Base-by-base conservation (phyloP, 1,140 invertebrate species). In the Drosophila saltans region DNA sequence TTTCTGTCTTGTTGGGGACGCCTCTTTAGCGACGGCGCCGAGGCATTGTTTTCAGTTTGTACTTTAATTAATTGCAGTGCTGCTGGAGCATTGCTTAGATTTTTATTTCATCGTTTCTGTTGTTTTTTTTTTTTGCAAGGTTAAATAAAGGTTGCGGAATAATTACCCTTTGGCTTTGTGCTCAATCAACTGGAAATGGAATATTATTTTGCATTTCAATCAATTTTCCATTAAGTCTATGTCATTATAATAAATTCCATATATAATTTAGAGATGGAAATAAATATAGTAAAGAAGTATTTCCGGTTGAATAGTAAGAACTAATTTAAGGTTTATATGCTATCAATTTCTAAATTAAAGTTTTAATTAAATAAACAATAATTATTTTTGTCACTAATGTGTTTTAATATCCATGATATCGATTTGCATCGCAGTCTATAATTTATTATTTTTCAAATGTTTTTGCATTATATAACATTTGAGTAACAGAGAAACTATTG, bases 41-140 rank as follows among this genome's bases (percentile, higher is more conserved):
- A 30, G 56, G 57, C 57, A 59, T 59, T 59, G 57, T 59, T 59
- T 59, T 59, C 57, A 9, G 33, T 39, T 33, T 36, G 57, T 59
- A 59, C 33, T 59, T 59, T 59, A 59, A 59, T 59, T 59, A 59
- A 59, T 59, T 59, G 57, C 57, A 59, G 57, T 59, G 33, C 57
- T 59, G 57, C 57, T 59, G 57, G 57, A 59, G 57, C 57, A 59
- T 59, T 59, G 9, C 36, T 59, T 59, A 40, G 57, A 59, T 59
- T 59, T 59, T 59, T 36, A 39, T 59, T 24, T 48, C 6, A 36
- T 48, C 24, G 5, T 24, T 8, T 21, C 26, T 52, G 16, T 16
- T 16, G 16, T 48, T 7, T 8, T 48, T 6, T 16, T 52, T 52
- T 52, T 52, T 8, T 7, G 33, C 33, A 59, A 59, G 57, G 57